These are phyloP conservation scores for Macroteleia sp. DNA, from an alignment of 2,888 invertebrate genomes.

Conservation along the genomic window DNA sequence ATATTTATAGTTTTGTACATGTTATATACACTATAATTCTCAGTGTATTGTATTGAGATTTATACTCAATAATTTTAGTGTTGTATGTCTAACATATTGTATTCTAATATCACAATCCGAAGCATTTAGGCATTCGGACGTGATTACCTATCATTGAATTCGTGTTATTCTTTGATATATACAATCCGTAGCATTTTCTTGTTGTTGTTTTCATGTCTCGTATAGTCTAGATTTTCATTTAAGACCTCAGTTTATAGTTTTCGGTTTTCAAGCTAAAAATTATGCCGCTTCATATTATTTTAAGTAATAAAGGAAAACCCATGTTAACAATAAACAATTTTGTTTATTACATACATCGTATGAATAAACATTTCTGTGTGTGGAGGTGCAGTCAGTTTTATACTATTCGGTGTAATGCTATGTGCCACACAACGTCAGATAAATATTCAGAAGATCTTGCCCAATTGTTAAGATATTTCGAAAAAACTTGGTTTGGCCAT, in stretches of 20 bases:
- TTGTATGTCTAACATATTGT: too few relatives aligned
- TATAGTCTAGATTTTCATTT: neutral
- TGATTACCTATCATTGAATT: neutral
- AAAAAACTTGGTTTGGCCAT: too few relatives aligned
- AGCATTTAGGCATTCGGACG: neutral
- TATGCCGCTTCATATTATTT: neutral
- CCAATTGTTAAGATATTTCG: too few relatives aligned
- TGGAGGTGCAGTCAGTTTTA: too few relatives aligned
- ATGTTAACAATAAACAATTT: neutral
- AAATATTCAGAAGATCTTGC: too few relatives aligned
- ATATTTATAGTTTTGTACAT: neutral
- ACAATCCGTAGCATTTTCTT: neutral
- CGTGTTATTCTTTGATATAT: neutral
- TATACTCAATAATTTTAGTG: too few relatives aligned
- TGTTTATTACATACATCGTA: neutral
- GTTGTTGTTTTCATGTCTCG: neutral
- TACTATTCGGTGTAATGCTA: too few relatives aligned
- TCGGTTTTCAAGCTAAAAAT: neutral
- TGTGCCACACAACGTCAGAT: too few relatives aligned
- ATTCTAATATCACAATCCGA: too few relatives aligned
- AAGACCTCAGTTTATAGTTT: neutral
- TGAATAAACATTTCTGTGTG: too few relatives aligned
- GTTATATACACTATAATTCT: neutral
- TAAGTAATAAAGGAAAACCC: neutral
- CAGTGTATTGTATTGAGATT: neutral